Evolutionary conservation across 2,888 invertebrate genomes (phyloP), one percentile per base, ranked within the genome.

Genomic region (Dicyrtoma fusca): DNA sequence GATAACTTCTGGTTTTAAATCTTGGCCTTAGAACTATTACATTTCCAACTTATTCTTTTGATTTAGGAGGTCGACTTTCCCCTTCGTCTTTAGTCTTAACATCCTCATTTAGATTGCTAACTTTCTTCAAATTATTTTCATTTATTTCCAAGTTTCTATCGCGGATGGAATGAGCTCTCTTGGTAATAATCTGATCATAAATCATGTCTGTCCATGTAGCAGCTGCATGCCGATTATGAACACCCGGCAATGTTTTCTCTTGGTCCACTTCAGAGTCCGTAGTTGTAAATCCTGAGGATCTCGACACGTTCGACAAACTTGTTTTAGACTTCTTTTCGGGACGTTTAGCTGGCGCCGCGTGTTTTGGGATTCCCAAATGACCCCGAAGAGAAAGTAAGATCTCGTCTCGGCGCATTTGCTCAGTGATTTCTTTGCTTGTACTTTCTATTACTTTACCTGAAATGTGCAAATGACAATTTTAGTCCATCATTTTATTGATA

Each of bases 121-220:
- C 75, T 19, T 75, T 76, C 62, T 70, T 73, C 0, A 78, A 21
- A 17, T 76, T 74, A 8, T 63, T 71, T 21, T 70, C 55, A 55
- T 73, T 66, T 62, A 76, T 69, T 23, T 69, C 64, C n/a, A 66
- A 49, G 53, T 79, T 79, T 17, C 73, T 72, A 6, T 74, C 72
- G 2, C 77, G 73, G 64, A 79, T 79, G 5, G 76, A 66, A 17
- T 73, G 63, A 1, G 76, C 34, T 21, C 77, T 14, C 19, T 66
- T 72, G 0, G 75, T 59, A 6, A 79, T 66, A 42, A 79, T 75
- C 59, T 75, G 76, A n/a, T 79, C 76, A 47, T 77, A 79, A n/a
- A 77, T 65, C 64, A 75, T 70, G 25, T 75, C 75, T 1, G 75
- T 75, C 75, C 75, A 75, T 14, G 75, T 75, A 1, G 73, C 69